Conservation (phyloP, 2,797 vertebrate genomes). For the Glossophaga mutica region DNA sequence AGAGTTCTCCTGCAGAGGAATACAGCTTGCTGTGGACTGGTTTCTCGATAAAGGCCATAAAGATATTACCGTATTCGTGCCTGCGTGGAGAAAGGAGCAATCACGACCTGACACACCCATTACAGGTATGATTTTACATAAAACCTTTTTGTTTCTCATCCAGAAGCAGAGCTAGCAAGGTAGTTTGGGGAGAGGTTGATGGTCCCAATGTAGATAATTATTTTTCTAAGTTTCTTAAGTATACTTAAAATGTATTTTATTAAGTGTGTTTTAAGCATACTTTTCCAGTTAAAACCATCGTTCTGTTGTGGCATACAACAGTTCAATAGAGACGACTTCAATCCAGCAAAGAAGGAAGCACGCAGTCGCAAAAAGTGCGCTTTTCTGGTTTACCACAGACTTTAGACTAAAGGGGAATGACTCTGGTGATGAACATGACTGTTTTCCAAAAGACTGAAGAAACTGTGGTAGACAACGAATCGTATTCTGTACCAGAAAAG, state of each 20-base stretch:
- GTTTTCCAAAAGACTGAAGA: slow-evolving; percentile 20
- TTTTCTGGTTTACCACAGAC: neutral
- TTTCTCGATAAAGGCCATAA: slow-evolving; percentile 98
- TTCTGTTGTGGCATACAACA: neutral
- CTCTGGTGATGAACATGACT: neutral
- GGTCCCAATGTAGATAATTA: slow-evolving; percentile 16
- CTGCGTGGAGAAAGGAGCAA: slow-evolving; percentile 99
- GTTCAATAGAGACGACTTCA: slow-evolving; percentile 41
- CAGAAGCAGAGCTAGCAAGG: neutral
- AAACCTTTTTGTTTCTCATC: slow-evolving; percentile 24
- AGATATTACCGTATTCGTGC: slow-evolving; percentile 98
- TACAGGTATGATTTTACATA: slow-evolving; percentile 86
- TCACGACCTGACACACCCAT: slow-evolving; percentile 97
- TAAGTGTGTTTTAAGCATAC: neutral
- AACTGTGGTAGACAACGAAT: neutral
- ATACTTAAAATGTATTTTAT: slow-evolving; percentile 22
- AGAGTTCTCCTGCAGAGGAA: slow-evolving; percentile 98
- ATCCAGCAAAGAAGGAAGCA: slow-evolving; percentile 19
- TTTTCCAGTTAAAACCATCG: slow-evolving; percentile 1
- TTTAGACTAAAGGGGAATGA: neutral
- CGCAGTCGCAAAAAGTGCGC: neutral
- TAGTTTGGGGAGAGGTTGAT: neutral
- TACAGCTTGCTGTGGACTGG: slow-evolving; percentile 98
- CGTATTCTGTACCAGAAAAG: slow-evolving; percentile 6
- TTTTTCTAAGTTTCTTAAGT: slow-evolving; percentile 47